A percentile compares a stretch with the other conserved stretches of the same genome.
phyloP scores from a whole-genome alignment of 2,113 vertebrate genomes.

The Asarcornis scutulata region DNA sequence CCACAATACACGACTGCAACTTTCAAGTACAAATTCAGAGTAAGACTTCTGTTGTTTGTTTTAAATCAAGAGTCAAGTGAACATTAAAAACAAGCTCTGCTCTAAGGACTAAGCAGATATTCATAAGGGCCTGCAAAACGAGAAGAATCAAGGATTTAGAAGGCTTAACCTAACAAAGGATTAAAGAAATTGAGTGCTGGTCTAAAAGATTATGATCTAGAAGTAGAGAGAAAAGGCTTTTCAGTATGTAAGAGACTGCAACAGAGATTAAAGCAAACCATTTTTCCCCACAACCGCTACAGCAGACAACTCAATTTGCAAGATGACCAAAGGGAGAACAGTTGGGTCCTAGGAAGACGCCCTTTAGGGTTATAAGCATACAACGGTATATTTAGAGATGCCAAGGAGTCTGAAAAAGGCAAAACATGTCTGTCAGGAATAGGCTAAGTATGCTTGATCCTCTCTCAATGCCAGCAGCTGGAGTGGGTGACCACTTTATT shows the following conservation, averaged over 20 bases:
- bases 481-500: background rate
- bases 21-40: background rate
- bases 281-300: background rate
- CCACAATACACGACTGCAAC: background rate
- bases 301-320: background rate
- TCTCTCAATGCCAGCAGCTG: conserved; percentile 29
- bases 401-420: background rate
- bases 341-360: background rate
- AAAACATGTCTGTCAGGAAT: background rate
- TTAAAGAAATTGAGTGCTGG: background rate
- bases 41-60: background rate
- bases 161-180: background rate
- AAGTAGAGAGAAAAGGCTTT: background rate
- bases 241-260: background rate
- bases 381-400: background rate
- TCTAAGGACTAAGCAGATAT: background rate
- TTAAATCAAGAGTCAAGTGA: background rate
- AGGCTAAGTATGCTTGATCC: background rate
- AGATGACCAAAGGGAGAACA: background rate
- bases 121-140: background rate
- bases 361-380: background rate
- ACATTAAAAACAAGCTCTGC: background rate
- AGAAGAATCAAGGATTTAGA: background rate
- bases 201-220: background rate
- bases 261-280: background rate